A percentile compares a stretch with the other conserved stretches of the same genome.
Evolutionary conservation across 2,888 invertebrate genomes (phyloP).

Genomic region (Neocrepidodera transversa): DNA sequence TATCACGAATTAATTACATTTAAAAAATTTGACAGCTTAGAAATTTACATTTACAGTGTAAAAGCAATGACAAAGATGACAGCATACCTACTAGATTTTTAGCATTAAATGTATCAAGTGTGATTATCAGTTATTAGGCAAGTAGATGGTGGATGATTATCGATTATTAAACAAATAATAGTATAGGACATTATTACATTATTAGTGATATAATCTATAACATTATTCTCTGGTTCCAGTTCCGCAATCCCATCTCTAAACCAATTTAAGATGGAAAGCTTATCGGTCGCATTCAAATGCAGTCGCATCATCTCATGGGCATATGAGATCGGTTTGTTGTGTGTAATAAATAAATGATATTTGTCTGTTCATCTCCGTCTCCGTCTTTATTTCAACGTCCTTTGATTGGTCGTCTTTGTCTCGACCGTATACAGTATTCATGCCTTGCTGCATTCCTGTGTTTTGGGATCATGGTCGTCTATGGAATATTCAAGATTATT

Average conservation of each 20-base stretch:
- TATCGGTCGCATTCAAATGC: slow-evolving; percentile 28
- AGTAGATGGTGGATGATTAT: too few species aligned
- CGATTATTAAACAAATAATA: too few species aligned
- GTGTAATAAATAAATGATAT: slow-evolving; percentile 26
- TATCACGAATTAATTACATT: too few species aligned
- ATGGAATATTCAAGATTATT: slow-evolving; percentile 32
- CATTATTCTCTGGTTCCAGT: too few species aligned
- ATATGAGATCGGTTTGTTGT: slow-evolving; percentile 22
- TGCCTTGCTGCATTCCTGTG: slow-evolving; percentile 44
- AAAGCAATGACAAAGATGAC: too few species aligned
- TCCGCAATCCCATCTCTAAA: slow-evolving; percentile 12
- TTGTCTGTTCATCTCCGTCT: slow-evolving; percentile 23
- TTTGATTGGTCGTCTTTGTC: slow-evolving; percentile 10
- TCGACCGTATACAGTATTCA: slow-evolving; percentile 31
- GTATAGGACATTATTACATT: too few species aligned
- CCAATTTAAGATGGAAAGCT: slow-evolving; percentile 21
- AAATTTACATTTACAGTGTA: too few species aligned
- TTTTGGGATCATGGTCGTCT: slow-evolving; percentile 47
- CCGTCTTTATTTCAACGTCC: not conserved
- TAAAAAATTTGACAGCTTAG: too few species aligned
- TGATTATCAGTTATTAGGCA: too few species aligned
- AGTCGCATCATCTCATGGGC: slow-evolving; percentile 27
- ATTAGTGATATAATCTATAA: too few species aligned
- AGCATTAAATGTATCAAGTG: too few species aligned
- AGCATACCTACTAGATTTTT: too few species aligned